Evolutionary conservation across 2,113 vertebrate species (phyloP), one percentile per base, ranked within the genome.

Genomic region (Ivindomyrus marchei): DNA sequence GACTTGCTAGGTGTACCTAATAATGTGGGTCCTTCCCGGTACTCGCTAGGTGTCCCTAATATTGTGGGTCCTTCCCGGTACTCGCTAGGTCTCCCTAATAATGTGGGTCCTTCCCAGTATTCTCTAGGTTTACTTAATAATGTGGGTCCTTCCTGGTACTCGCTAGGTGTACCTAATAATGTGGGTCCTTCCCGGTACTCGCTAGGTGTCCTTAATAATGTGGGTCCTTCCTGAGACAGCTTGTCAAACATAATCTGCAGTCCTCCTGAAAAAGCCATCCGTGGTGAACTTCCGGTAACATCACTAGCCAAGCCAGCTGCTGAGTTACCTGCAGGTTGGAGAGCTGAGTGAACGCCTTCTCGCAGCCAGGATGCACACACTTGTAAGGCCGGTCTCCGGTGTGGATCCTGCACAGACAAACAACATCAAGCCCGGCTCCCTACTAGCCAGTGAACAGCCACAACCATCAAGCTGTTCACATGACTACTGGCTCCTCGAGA

Each of bases 341-440:
- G 92, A 99, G 96, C 94, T 99, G 98, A 62, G 98, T 99, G 94
- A 99, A 99, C 19, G 98, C 96, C 93, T 99, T 99, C 94, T 99
- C 98, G 53, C 98, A 99, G 95, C 97, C 98, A 0, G 98, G 98
- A 89, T 99, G 98, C 24, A 96, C 97, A 94, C 98, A 99, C 96
- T 99, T 99, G 95, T 99, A 99, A 31, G 98, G 98, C 93, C 98
- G 96, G 95, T 99, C 98, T 0, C 98, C 98, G 0, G 98, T 99
- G 95, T 99, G 98, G 93, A 99, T 99, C 95, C 98, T 99, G 93
- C n/a, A 93, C 84, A 90, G 36, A 66, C 4, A 88, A 62, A 45
- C 84, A 88, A 84, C 88, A 50, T 62, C 77, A 84, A 0, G 13
- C 31, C 42, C 31, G 74, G 4, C 77, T 49, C 50, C 74, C 80